Base-by-base conservation (phyloP, 2,797 vertebrate genomes). In the Squalus acanthias region DNA sequence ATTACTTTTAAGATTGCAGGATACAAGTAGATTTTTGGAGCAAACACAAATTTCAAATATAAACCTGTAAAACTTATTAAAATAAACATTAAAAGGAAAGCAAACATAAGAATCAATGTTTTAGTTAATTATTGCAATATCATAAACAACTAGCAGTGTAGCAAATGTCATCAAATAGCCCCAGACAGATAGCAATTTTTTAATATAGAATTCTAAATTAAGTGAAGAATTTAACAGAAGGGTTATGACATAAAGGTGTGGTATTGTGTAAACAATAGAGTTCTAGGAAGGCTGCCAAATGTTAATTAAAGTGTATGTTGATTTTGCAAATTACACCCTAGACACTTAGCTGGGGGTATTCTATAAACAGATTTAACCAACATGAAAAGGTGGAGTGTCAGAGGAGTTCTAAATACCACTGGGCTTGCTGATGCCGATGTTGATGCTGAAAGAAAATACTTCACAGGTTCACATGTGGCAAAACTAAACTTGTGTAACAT, bases 251-350 rank as follows among this genome's bases (percentile, higher is more conserved):
- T 96, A 91, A 74, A 76, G 72, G 87, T 92, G 87, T 74, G 87
- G 96, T 96, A 92, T 96, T 96, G 96, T 96, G 97, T 96, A 97
- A 97, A 97, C 97, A 97, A 97, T 96, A 96, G 97, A 97, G 97
- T 97, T 97, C 97, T 97, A 97, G 97, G 97, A 97, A 97, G 96
- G 97, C 97, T 97, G 97, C 97, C 97, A 97, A 97, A 97, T 97
- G 97, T 97, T 97, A 97, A 97, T 97, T 97, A 97, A 97, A 97
- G 96, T 70, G 97, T 97, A 97, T 95, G 97, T 97, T 97, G 97
- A 97, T 97, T 97, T 97, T 97, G 97, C 97, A 97, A 97, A 97
- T 97, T 97, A 97, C 97, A 97, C 97, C 97, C 97, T 97, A 97
- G 97, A 97, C 97, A 97, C 97, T 76, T 97, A 97, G 97, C 97